Evolutionary conservation across 30 jellyfish, hydroid and myxozoan genomes (phyloP).

Genomic region (Cassiopea xamachana): DNA sequence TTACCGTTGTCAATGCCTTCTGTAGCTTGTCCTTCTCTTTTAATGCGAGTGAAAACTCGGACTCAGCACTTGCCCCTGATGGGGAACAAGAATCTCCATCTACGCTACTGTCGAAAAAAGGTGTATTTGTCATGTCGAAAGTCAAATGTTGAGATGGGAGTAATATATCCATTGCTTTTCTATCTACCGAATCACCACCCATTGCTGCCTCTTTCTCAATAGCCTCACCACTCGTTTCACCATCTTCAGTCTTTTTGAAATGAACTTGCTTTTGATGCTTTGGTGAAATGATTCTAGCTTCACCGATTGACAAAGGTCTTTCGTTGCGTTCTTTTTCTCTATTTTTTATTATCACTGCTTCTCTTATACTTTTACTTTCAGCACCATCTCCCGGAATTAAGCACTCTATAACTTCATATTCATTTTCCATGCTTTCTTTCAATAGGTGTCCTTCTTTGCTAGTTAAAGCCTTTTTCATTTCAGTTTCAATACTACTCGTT

Average conservation of each 20-base stretch:
- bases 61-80: conserved; percentile 61
- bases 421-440: not conserved
- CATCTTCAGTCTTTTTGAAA: not conserved
- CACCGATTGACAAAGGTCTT: conserved; percentile 29
- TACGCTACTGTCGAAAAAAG: not conserved
- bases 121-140: not conserved
- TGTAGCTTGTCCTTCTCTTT: conserved; percentile 66
- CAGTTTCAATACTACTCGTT: not conserved
- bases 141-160: not conserved
- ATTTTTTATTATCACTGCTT: conserved; percentile 22
- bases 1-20: conserved; percentile 60
- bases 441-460: not conserved
- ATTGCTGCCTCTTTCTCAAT: not conserved
- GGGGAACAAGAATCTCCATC: conserved; percentile 57
- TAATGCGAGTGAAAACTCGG: conserved; percentile 58
- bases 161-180: not conserved
- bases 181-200: not conserved
- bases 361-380: conserved; percentile 5
- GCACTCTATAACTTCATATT: conserved; percentile 12
- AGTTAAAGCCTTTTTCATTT: not conserved
- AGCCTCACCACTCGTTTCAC: not conserved
- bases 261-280: conserved; percentile 19
- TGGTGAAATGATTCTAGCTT: conserved; percentile 45
- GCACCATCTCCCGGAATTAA: not conserved
- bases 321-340: not conserved